Conservation (phyloP, 2,888 invertebrate species). For the Erebia palarica region DNA sequence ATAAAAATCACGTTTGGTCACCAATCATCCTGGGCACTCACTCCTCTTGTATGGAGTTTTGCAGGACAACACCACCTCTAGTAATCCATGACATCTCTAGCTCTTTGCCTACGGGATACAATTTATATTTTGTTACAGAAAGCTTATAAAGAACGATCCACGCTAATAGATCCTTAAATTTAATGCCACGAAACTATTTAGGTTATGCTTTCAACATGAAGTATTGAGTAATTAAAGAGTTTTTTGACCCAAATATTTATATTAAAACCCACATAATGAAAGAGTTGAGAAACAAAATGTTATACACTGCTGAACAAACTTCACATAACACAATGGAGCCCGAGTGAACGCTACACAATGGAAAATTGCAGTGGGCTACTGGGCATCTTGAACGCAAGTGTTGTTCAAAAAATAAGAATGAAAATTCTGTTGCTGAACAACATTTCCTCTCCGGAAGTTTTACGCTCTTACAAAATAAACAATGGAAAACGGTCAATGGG, state of each 20-base stretch:
- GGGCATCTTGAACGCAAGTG: not conserved
- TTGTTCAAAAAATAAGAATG: not conserved
- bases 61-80: no score
- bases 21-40: no score
- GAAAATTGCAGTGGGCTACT: constrained; percentile 9
- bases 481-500: not conserved
- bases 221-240: constrained; percentile 7
- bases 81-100: not conserved
- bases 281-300: constrained; percentile 1
- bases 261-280: constrained; percentile 2
- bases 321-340: not conserved
- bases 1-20: no score
- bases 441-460: not conserved
- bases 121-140: constrained; percentile 1
- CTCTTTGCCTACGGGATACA: not conserved
- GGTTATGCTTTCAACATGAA: not conserved
- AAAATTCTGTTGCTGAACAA: not conserved
- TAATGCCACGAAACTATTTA: not conserved
- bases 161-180: constrained; percentile 1
- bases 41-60: no score
- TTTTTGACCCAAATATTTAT: not conserved
- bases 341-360: not conserved
- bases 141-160: not conserved
- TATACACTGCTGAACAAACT: not conserved
- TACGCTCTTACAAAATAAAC: no score